Evolutionary conservation across 2,113 vertebrate genomes (phyloP).

Genomic region (Amazona guildingii): DNA sequence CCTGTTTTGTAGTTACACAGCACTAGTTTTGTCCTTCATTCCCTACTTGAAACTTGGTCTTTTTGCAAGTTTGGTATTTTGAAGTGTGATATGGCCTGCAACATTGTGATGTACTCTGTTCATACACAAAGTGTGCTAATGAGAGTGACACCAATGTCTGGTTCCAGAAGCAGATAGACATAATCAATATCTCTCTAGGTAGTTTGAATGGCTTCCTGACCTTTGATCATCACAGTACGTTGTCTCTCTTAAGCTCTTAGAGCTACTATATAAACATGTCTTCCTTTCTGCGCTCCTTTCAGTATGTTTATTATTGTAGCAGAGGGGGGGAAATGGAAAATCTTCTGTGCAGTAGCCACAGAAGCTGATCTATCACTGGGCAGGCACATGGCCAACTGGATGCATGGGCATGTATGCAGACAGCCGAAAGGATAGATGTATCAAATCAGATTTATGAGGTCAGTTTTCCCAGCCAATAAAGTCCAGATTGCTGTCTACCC

Average conservation of each 20-base stretch:
- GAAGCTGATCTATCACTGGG: slow-evolving; percentile 57
- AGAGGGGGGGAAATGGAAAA: slow-evolving; percentile 28
- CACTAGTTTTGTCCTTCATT: neutral
- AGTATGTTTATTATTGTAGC: slow-evolving; percentile 14
- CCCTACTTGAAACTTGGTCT: neutral
- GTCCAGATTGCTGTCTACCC: slow-evolving; percentile 78
- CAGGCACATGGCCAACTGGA: slow-evolving; percentile 70
- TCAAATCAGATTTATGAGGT: slow-evolving; percentile 79
- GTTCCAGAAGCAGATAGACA: neutral
- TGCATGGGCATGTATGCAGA: slow-evolving; percentile 60
- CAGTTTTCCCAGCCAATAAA: slow-evolving; percentile 76
- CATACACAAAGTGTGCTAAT: neutral
- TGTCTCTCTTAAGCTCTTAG: neutral
- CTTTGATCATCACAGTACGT: neutral
- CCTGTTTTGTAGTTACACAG: neutral
- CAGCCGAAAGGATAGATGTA: slow-evolving; percentile 76
- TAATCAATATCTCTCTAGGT: neutral
- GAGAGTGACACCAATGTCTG: neutral
- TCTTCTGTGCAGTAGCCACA: slow-evolving; percentile 55
- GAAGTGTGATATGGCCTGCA: neutral
- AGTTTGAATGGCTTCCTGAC: neutral
- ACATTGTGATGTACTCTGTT: neutral
- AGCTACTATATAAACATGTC: neutral
- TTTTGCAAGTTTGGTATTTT: neutral
- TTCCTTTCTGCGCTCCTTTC: neutral